phyloP scores from a whole-genome alignment of 2,888 invertebrate genomes.

The Melanotus villosus region DNA sequence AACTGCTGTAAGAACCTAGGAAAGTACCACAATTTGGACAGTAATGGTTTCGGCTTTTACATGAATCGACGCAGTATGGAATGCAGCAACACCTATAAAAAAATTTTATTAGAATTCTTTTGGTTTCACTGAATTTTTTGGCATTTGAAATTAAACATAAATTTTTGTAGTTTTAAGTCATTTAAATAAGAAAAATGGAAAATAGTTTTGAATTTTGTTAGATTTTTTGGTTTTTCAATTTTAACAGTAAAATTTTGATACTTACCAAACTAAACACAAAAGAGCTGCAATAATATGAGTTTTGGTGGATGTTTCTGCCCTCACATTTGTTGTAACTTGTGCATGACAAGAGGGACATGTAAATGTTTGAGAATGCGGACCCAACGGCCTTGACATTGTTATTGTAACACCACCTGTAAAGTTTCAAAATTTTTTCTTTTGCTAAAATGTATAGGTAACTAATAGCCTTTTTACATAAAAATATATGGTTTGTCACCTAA shows the following conservation, averaged over 20 bases:
- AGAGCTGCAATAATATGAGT: conserved; percentile 69
- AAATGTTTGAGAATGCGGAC: conserved; percentile 56
- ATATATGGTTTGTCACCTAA: no score
- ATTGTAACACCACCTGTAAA: no score
- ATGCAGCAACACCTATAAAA: conserved; percentile 63
- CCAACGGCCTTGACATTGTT: no score
- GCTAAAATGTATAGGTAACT: no score
- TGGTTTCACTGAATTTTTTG: no score
- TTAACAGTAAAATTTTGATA: conserved; percentile 14
- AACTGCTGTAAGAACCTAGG: conserved; percentile 6
- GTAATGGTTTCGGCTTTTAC: conserved; percentile 67
- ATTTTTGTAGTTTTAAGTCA: no score
- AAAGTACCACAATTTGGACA: conserved; percentile 59
- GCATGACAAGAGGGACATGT: conserved; percentile 69
- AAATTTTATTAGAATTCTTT: background rate
- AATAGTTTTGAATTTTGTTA: no score
- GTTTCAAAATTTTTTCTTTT: no score
- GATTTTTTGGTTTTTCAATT: no score
- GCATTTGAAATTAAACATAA: no score
- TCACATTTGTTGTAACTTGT: conserved; percentile 64
- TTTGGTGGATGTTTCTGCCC: conserved; percentile 66
- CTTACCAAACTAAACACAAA: conserved; percentile 68
- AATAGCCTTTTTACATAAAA: no score
- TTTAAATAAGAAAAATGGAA: no score
- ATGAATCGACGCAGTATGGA: conserved; percentile 69